Base-by-base conservation (phyloP, 1,140 invertebrate species). In the Asbolus verrucosus region DNA sequence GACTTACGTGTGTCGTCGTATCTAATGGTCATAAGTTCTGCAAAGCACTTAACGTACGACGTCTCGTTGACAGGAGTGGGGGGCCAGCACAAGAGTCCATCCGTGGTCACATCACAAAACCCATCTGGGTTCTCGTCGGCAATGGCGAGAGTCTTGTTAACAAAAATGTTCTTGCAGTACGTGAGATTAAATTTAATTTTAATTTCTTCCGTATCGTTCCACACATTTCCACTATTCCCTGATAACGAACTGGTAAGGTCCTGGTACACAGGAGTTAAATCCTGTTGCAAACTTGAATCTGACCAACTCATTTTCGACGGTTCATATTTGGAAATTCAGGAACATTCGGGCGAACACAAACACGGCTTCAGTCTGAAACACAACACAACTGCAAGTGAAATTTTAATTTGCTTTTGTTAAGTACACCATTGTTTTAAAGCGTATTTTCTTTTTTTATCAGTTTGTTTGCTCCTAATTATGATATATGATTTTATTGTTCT, bases 21-120 rank as follows among this genome's bases (percentile, higher is more conserved):
- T 27, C 66, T 74, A 33, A 88, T 84, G 27, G 82, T 82, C 62
- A 84, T 84, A 46, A 88, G 77, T 72, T 83, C 81, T 0, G 81
- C 76, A 60, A 88, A 86, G 70, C 87, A 89, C 4, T 81, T 82
- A 27, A 87, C 79, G n/a, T 79, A 71, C 2, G 82, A 83, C 5
- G 81, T 77, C 1, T 76, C 68, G 13, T 85, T 84, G 15, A 82
- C 76, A 0, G 73, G 72, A 0, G 86, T 87, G 19, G 82, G 77
- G 0, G 85, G 86, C 87, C 87, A 89, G 74, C 87, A 89, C 2
- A 84, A 76, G 1, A 87, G 73, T 8, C 79, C 79, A 78, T 88
- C 87, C 73, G 80, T 86, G 2, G 78, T 82, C 2, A 73, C 72
- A 9, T 70, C 68, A 67, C 82, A 83, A 41, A 76, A 81, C 13